Evolutionary conservation across 2,113 vertebrate genomes (phyloP).

Genomic region (Micromys minutus): DNA sequence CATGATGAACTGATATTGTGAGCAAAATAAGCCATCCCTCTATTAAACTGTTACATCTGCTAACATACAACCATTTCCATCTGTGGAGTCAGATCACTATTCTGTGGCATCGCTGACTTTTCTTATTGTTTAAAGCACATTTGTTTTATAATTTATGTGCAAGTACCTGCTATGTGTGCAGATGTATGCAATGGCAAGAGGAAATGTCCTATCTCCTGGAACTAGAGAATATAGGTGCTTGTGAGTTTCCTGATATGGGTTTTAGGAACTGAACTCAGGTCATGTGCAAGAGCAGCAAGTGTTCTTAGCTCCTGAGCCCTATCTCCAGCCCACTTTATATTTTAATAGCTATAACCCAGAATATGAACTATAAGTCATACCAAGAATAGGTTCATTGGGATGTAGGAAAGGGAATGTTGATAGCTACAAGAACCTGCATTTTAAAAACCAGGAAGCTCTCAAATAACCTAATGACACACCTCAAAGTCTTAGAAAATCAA

Average conservation of each 20-base stretch:
- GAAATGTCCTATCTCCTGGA: not conserved
- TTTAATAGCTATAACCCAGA: constrained; percentile 26
- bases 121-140: not conserved
- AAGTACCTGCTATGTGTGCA: too few species aligned
- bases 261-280: not conserved
- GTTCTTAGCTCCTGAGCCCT: not conserved
- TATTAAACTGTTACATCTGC: not conserved
- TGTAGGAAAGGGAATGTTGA: not conserved
- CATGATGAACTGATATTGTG: not conserved
- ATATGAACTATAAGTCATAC: not conserved
- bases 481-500: not conserved
- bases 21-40: not conserved
- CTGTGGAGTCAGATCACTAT: not conserved
- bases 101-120: not conserved
- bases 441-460: not conserved
- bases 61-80: not conserved
- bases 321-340: not conserved
- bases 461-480: not conserved
- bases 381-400: not conserved
- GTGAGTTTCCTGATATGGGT: not conserved
- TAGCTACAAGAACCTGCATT: not conserved
- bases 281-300: not conserved
- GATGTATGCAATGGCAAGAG: not conserved
- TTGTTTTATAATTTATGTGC: not conserved
- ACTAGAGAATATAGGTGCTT: not conserved